Conservation (phyloP, 2,797 vertebrate species). For the Sebastolobus alascanus region DNA sequence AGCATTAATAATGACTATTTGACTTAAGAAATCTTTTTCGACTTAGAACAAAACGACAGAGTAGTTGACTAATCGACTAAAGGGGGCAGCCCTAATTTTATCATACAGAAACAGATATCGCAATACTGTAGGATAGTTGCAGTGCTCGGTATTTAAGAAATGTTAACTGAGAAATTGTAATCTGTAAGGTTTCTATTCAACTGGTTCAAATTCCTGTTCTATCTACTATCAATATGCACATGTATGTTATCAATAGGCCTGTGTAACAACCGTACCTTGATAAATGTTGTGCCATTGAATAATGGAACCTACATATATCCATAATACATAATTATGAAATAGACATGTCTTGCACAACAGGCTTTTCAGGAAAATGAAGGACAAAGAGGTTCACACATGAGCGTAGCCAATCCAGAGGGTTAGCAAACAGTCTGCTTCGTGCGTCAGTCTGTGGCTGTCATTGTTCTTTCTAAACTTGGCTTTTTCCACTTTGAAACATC, state of each 20-base stretch:
- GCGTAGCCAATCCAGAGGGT: constrained; percentile 9
- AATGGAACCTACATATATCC: background rate
- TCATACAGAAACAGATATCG: background rate
- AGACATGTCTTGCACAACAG: constrained; percentile 58
- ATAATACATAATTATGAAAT: constrained; percentile 35
- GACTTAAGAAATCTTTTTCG: too few relatives aligned
- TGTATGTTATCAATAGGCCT: constrained; percentile 54
- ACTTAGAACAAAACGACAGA: too few relatives aligned
- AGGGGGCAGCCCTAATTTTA: background rate
- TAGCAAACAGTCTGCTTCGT: constrained; percentile 36
- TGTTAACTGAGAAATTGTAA: constrained; percentile 2
- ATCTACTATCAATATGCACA: constrained; percentile 51
- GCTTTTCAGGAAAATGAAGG: constrained; percentile 23
- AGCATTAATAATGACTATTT: too few relatives aligned
- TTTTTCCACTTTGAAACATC: background rate
- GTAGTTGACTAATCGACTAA: background rate
- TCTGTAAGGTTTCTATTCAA: background rate
- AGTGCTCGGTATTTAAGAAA: background rate
- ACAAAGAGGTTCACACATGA: constrained; percentile 30
- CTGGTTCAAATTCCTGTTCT: constrained; percentile 31
- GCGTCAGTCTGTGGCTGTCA: background rate
- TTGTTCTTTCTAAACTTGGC: constrained; percentile 6
- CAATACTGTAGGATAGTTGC: background rate
- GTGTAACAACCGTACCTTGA: constrained; percentile 17
- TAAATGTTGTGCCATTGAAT: constrained; percentile 37